Evolutionary conservation across 2,113 vertebrate species (phyloP).

Genomic region (Grammomys surdaster): DNA sequence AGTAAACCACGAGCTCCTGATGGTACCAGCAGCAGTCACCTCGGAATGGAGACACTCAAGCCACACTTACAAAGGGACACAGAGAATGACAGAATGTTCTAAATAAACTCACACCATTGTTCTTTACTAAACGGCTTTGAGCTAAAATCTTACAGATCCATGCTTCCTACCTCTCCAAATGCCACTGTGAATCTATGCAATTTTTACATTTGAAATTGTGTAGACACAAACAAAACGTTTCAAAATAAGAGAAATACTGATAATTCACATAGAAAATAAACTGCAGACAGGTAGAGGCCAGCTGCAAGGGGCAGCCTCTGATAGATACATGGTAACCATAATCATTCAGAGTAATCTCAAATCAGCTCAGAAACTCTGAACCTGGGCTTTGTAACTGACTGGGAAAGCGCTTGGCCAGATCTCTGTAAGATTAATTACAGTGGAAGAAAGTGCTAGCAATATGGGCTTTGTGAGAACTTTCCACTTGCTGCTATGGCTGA

Average conservation of each 20-base stretch:
- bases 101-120: neutral
- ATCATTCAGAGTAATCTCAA: neutral
- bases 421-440: neutral
- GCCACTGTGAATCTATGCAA: fast-evolving
- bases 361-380: neutral
- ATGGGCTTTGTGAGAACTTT: neutral
- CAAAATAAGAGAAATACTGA: neutral
- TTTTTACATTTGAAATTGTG: neutral
- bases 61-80: neutral
- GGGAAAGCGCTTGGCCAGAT: neutral
- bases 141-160: neutral
- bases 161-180: fast-evolving
- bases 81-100: no score
- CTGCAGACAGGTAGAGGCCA: neutral
- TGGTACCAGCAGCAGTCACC: neutral
- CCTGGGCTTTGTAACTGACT: neutral
- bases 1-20: neutral
- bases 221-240: neutral
- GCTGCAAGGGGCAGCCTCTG: neutral
- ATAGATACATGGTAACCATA: neutral
- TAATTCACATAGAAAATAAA: neutral
- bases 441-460: neutral
- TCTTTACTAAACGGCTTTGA: neutral
- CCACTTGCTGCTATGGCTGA: neutral
- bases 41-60: neutral